Conservation (phyloP, 2,113 vertebrate genomes). For the Tupaia tana region DNA sequence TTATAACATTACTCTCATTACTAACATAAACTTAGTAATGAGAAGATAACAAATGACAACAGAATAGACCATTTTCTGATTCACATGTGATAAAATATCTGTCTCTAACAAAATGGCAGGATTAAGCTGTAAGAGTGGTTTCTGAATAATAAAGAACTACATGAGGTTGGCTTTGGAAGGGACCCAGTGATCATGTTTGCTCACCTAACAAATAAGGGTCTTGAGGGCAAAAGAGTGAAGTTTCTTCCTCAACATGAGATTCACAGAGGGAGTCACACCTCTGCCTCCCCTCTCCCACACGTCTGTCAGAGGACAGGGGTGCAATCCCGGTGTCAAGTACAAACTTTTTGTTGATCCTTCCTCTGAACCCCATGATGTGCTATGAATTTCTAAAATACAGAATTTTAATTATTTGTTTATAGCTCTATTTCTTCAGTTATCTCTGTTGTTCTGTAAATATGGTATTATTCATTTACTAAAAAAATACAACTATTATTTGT, state of each 20-base stretch:
- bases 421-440: background rate
- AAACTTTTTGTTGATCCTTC: background rate
- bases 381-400: background rate
- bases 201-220: background rate
- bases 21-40: background rate
- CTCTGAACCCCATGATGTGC: background rate
- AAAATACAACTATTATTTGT: background rate
- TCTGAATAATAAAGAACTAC: background rate
- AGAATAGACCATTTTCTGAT: background rate
- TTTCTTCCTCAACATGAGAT: background rate
- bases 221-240: background rate
- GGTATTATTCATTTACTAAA: background rate
- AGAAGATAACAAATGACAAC: background rate
- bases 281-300: fast-evolving
- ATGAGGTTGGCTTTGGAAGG: background rate
- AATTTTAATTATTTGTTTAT: background rate
- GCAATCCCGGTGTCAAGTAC: background rate
- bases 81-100: background rate
- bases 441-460: background rate
- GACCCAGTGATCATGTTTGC: background rate
- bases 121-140: background rate
- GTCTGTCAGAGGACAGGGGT: background rate
- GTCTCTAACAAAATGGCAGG: background rate
- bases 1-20: background rate
- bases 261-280: fast-evolving